Conservation (phyloP, 2,797 vertebrate species). For the Hephaestus fuliginosus region DNA sequence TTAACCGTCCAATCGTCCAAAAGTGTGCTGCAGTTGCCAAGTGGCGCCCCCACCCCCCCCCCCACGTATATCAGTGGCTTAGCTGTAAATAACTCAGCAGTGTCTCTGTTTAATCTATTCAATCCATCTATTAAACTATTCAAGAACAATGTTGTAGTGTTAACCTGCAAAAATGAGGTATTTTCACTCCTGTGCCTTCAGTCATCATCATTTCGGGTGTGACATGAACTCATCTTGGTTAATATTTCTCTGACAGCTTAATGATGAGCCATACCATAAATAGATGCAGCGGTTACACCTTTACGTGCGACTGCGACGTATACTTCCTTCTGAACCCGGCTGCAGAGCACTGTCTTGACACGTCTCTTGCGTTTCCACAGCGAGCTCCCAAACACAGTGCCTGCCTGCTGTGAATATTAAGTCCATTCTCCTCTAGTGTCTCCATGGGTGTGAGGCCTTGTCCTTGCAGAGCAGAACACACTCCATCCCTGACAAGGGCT, state of each 20-base stretch:
- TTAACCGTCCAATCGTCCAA: conserved; percentile 64
- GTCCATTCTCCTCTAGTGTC: conserved; percentile 60
- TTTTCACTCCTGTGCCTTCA: neutral
- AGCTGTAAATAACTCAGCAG: conserved; percentile 36
- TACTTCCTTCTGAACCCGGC: conserved; percentile 11
- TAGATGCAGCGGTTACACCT: conserved; percentile 8
- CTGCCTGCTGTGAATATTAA: conserved; percentile 76
- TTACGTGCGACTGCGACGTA: neutral
- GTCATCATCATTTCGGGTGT: neutral
- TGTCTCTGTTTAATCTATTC: neutral
- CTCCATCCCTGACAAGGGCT: conserved; percentile 79
- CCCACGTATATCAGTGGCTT: neutral
- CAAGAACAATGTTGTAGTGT: neutral
- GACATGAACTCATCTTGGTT: conserved; percentile 26
- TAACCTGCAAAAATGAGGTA: conserved; percentile 1
- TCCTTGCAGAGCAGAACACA: conserved; percentile 79
- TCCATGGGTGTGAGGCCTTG: conserved; percentile 77
- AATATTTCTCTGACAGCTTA: conserved; percentile 29
- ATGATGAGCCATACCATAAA: conserved; percentile 31
- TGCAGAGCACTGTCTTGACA: conserved; percentile 37
- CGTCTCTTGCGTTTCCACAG: conserved; percentile 43
- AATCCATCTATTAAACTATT: neutral
- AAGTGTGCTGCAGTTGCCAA: conserved; percentile 53
- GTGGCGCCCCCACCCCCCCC: neutral
- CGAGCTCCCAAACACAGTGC: conserved; percentile 33